Percentiles rank a stretch among this genome's conserved stretches.
phyloP scores from a whole-genome alignment of 2,797 vertebrate genomes.

The Molossus molossus region DNA sequence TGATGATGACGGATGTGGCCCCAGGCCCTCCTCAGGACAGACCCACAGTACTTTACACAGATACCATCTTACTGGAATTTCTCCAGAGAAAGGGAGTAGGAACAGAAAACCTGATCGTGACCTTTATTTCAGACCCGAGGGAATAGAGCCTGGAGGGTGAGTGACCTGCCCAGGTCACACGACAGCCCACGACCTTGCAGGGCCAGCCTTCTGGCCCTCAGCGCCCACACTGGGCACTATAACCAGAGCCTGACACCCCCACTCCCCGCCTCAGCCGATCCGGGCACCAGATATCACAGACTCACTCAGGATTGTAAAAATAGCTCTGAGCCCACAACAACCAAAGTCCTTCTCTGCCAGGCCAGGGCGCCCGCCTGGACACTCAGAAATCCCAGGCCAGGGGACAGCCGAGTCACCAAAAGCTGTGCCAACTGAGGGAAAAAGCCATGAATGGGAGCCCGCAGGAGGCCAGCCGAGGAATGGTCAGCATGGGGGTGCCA shows the following conservation, averaged over 20 bases:
- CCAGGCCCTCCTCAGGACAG: constrained; percentile 40
- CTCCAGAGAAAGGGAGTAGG: not conserved
- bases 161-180: not conserved
- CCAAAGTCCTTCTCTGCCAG: constrained; percentile 72
- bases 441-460: constrained; percentile 45
- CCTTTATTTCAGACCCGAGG: constrained; percentile 47
- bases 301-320: constrained; percentile 77
- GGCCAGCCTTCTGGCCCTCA: constrained; percentile 47
- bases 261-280: constrained; percentile 53
- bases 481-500: not conserved
- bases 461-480: rapidly evolving
- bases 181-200: not conserved
- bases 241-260: constrained; percentile 60
- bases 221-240: not conserved
- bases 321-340: constrained; percentile 75
- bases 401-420: not conserved
- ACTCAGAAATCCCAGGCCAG: constrained; percentile 42
- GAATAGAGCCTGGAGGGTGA: not conserved
- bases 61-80: constrained; percentile 37
- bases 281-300: constrained; percentile 73
- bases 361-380: constrained; percentile 51
- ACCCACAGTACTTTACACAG: not conserved
- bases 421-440: constrained; percentile 34
- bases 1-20: not conserved
- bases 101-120: not conserved